Base-by-base conservation (phyloP, 1,140 invertebrate genomes). In the Drosophila quadrilineata region DNA sequence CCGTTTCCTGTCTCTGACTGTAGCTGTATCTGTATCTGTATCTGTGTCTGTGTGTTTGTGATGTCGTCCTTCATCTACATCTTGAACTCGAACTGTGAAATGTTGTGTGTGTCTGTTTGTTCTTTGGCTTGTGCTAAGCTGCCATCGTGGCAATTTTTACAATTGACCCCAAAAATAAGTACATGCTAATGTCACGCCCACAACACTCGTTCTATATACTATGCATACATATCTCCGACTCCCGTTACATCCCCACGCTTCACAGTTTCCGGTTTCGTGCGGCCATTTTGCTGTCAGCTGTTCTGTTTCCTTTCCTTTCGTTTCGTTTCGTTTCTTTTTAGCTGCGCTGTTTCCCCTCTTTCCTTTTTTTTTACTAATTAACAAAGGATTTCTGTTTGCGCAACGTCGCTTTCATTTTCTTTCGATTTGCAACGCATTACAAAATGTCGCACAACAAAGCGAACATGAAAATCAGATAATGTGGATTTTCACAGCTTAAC, bases 381-480 rank as follows among this genome's bases (percentile, higher is more conserved):
- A 75, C 76, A 76, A 80, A 72, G 74, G 69, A 72, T 84, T 80
- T 58, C 36, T 71, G 76, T 69, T 84, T 84, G 72, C 77, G 43
- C 71, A 75, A 82, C 50, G 62, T 46, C 59, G 71, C 57, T 69
- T 52, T 66, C 59, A 73, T 64, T 69, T 54, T 58, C 53, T 80
- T 84, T 76, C 77, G 72, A 80, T 80, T 80, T 76, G 72, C 76
- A 45, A 80, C 77, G 76, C 77, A 80, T 84, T 84, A 80, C 72
- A 67, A 68, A 75, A 80, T 71, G 75, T 79, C 66, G 43, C 28
- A 46, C 57, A 60, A 71, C 57, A 79, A 82, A 80, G 71, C 53
- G 67, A 80, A 71, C n/a, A 57, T 16, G 35, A 36, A 29, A 71
- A 64, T 69, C 77, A 72, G 73, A 72, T 76, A 80, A 80, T 84